Evolutionary conservation across 2,888 invertebrate genomes (phyloP), one percentile per base, ranked within the genome.

Genomic region (Megastigmus dorsalis): DNA sequence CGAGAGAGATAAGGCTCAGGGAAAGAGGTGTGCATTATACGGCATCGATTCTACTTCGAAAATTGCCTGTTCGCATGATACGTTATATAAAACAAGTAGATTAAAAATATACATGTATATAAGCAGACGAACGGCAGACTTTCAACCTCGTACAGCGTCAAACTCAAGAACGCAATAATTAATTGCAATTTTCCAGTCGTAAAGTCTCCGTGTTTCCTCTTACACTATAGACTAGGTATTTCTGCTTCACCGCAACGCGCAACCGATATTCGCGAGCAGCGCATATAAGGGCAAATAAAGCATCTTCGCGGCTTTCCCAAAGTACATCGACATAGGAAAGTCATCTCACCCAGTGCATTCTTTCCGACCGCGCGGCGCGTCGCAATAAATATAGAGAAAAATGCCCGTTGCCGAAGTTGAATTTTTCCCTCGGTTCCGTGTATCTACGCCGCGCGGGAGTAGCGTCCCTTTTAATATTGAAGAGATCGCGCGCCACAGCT

Each of bases 41-140:
- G 26, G 57, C 36, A 71, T 50, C 69, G 72, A 73, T 73, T 48
- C 41, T 50, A 69, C 41, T 30, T 50, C 52, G 59, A 50, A 74
- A 70, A 70, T 76, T 66, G 67, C 60, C 54, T 13, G 30, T 59
- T 30, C 15, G 28, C 52, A 30, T 62, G 43, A n/a, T n/a, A n/a
- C n/a, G n/a, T n/a, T n/a, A n/a, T n/a, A n/a, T n/a, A n/a, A n/a
- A n/a, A n/a, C n/a, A n/a, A n/a, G n/a, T n/a, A n/a, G n/a, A n/a
- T n/a, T n/a, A n/a, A n/a, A n/a, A n/a, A n/a, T n/a, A n/a, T n/a
- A n/a, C n/a, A n/a, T n/a, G n/a, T n/a, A n/a, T n/a, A n/a, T n/a
- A n/a, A n/a, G n/a, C n/a, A n/a, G n/a, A n/a, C n/a, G n/a, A n/a
- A n/a, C n/a, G n/a, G n/a, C n/a, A n/a, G n/a, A n/a, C n/a, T n/a